Evolutionary conservation across 92 coral and sea anemone species (phyloP), one percentile per base, ranked within the genome.

Genomic region (Heliopora coerulea): DNA sequence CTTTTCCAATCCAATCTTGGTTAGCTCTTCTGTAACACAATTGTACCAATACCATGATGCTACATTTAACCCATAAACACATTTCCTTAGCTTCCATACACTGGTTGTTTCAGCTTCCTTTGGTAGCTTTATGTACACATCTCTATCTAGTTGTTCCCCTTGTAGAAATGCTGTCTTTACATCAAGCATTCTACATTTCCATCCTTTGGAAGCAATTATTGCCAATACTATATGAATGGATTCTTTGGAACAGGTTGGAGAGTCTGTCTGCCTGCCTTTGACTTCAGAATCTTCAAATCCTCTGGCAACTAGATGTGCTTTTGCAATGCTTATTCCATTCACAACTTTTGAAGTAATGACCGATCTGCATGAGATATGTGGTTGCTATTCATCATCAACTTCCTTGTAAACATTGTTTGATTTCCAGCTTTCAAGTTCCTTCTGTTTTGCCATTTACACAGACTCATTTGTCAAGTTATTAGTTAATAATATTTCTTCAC

Each of bases 181-280:
- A 20, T 64, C 50, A 26, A 64, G 34, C 3, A 52, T 34, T 3
- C 27, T 34, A 34, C 20, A n/a, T 18, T 9, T 40, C 72, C 52
- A 64, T 3, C 54, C 32, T 9, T 35, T 64, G 40, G 34, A 52
- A 30, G 72, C 72, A 5, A 27, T 35, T 10, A 64, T 37, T 15
- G 72, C 72, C 54, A 64, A 18, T 11, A 64, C 28, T 6, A 64
- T n/a, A 34, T 52, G 34, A n/a, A 64, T n/a, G 37, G 72, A 64
- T 18, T 64, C 72, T n/a, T 64, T 64, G 21, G 13, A 65, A 54
- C 78, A 72, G 52, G 78, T 72, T 14, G 65, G 78, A 9, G 78
- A 72, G 20, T 72, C 78, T 15, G 18, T 68, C 48, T 28, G 75
- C 0, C 8, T 23, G 3, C 9, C 21, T 9, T 68, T 44, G 26